Percentiles rank a stretch among this genome's conserved stretches.
Evolutionary conservation across 2,113 vertebrate genomes (phyloP).

Genomic region (Nesospiza acunhae): DNA sequence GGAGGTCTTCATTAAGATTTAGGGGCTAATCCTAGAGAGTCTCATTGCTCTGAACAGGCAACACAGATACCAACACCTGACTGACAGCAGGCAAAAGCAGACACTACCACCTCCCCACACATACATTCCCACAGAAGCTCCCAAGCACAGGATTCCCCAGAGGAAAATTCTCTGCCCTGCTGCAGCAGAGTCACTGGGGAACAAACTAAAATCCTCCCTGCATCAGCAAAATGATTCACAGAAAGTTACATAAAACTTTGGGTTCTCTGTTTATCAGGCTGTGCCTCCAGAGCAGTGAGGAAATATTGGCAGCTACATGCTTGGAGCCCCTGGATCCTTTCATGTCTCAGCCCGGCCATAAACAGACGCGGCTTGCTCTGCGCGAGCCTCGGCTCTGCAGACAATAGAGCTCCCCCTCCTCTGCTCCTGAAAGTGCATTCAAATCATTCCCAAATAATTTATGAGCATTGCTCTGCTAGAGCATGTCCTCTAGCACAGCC

Average conservation of each 20-base stretch:
- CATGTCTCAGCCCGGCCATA: background rate
- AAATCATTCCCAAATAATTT: conserved; percentile 22
- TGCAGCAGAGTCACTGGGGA: background rate
- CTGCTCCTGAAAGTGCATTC: background rate
- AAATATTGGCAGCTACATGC: background rate
- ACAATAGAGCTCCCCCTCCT: conserved; percentile 31
- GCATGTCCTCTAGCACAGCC: conserved; percentile 51
- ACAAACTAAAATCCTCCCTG: background rate
- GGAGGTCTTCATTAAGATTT: conserved; percentile 20
- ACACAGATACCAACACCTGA: background rate
- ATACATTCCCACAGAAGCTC: background rate
- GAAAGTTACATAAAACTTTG: background rate
- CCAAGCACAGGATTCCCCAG: fast-evolving
- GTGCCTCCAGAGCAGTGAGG: background rate
- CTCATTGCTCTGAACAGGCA: background rate
- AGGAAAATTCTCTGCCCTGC: background rate
- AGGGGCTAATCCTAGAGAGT: background rate
- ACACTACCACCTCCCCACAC: background rate
- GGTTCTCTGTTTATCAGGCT: background rate
- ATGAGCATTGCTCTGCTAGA: background rate
- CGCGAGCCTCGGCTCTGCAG: background rate
- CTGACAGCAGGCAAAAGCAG: background rate
- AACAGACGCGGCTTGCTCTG: background rate
- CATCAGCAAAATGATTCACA: background rate
- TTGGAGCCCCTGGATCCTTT: background rate